Evolutionary conservation across 2,113 vertebrate species (phyloP), one percentile per base, ranked within the genome.

Genomic region (Anser brachyrhynchus): DNA sequence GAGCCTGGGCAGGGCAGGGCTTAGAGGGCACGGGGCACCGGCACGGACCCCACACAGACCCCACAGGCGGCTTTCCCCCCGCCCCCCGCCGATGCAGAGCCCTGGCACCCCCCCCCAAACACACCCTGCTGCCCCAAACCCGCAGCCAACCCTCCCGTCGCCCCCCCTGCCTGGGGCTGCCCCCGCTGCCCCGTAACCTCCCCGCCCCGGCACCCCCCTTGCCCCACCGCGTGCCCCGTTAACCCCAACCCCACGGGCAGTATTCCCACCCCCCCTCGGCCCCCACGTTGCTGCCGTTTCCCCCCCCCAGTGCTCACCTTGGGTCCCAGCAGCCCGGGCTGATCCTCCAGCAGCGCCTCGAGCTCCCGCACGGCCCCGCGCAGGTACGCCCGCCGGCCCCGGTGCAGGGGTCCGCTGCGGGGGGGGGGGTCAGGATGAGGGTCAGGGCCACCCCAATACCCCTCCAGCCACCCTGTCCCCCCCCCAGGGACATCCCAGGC

Each of bases 291-390:
- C n/a, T 46, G 44, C 44, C 16, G 15, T 17, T 43, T 15, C 35
- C 35, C 16, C 46, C 19, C 25, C 46, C 10, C 29, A 2, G 2
- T 18, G 81, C 96, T 87, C 94, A 97, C 99, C 99, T 99, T 99
- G 54, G 99, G 99, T 89, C 99, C 99, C 92, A 99, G 96, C 10
- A 99, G 98, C 78, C 99, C 99, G 4, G 99, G 99, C 86, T 99
- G 98, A 92, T 99, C 99, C 18, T 98, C 97, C 67, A 99, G 95
- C 76, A 99, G 97, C 5, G 97, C 98, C 46, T 93, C 97, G 73
- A 99, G 96, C 94, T 99, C 99, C 92, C 98, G 99, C 84, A 99
- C 67, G 0, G 99, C 98, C 28, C 94, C 95, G 69, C 99, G 97
- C 76, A 99, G 97, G 91, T 97, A 99, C 0, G 96, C 90, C 35